These are phyloP conservation scores for Henricia sp. DNA, from an alignment of 53 echinoderm and acorn worm species.

Conservation along the genomic window DNA sequence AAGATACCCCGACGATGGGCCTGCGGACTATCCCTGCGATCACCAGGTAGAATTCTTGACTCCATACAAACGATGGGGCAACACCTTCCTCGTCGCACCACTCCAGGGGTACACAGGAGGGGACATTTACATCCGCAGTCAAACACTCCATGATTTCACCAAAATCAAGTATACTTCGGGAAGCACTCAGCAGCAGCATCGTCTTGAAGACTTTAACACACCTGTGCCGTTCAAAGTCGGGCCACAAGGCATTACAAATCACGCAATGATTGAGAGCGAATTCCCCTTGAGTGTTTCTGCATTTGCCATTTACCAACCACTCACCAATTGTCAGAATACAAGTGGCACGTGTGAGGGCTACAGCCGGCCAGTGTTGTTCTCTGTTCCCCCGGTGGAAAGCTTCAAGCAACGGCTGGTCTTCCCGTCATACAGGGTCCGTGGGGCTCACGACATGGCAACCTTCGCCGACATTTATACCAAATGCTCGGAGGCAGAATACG, in stretches of 20 bases:
- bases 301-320: slow-evolving; percentile 36
- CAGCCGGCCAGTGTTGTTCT: slow-evolving; percentile 30
- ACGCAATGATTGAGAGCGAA: not conserved
- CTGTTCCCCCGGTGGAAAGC: slow-evolving; percentile 24
- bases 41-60: slow-evolving; percentile 58
- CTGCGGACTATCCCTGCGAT: slow-evolving; percentile 35
- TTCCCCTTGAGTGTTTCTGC: not conserved
- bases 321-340: slow-evolving; percentile 12
- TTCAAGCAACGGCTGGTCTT: slow-evolving; percentile 21
- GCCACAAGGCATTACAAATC: not conserved
- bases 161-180: not conserved
- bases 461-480: slow-evolving; percentile 44
- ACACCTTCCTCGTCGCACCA: slow-evolving; percentile 21
- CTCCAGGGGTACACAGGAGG: slow-evolving; percentile 59
- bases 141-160: slow-evolving; percentile 8
- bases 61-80: slow-evolving; percentile 45
- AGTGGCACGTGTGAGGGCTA: slow-evolving; percentile 12
- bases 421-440: slow-evolving; percentile 34
- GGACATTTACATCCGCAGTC: slow-evolving; percentile 7
- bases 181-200: not conserved
- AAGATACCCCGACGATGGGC: slow-evolving; percentile 6
- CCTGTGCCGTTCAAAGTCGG: not conserved
- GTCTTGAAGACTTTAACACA: not conserved
- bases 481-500: slow-evolving; percentile 14
- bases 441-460: slow-evolving; percentile 10